phyloP scores from a whole-genome alignment of 2,888 invertebrate species.

The Lydus trimaculatus region DNA sequence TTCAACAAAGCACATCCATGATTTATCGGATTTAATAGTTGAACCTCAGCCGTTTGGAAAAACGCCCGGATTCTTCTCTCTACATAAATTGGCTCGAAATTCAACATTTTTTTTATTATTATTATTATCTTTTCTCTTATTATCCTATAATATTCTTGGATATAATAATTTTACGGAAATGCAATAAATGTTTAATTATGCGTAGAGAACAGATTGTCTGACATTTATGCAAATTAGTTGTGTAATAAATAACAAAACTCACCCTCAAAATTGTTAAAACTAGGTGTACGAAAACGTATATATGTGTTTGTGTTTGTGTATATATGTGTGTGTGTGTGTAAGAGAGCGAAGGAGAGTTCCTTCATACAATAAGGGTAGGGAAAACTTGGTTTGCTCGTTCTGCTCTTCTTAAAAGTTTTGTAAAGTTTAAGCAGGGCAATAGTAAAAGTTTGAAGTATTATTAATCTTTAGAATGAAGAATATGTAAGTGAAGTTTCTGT shows the following conservation, averaged over 20 bases:
- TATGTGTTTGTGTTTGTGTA: neutral
- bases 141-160: neutral
- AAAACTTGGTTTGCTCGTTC: neutral
- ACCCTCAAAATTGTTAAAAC: neutral
- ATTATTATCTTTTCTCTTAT: neutral
- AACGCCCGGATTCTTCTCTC: neutral
- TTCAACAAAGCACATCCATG: neutral
- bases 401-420: neutral
- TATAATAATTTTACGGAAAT: neutral
- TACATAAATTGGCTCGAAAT: neutral
- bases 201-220: slow-evolving; percentile 6
- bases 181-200: slow-evolving; percentile 6
- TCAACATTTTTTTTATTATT: neutral
- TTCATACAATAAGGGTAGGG: neutral
- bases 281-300: neutral
- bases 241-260: slow-evolving; percentile 6
- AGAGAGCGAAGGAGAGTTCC: too few species aligned
- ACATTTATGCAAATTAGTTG: slow-evolving; percentile 5
- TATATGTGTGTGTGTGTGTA: neutral
- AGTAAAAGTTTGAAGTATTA: slow-evolving; percentile 40
- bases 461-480: slow-evolving; percentile 41
- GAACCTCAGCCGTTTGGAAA: slow-evolving; percentile 8
- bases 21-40: slow-evolving; percentile 4
- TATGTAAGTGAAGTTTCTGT: slow-evolving; percentile 35
- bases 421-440: slow-evolving; percentile 30